These are phyloP conservation scores for Platorchestia sp. DNA, from an alignment of 1,140 invertebrate species.

Conservation along the genomic window DNA sequence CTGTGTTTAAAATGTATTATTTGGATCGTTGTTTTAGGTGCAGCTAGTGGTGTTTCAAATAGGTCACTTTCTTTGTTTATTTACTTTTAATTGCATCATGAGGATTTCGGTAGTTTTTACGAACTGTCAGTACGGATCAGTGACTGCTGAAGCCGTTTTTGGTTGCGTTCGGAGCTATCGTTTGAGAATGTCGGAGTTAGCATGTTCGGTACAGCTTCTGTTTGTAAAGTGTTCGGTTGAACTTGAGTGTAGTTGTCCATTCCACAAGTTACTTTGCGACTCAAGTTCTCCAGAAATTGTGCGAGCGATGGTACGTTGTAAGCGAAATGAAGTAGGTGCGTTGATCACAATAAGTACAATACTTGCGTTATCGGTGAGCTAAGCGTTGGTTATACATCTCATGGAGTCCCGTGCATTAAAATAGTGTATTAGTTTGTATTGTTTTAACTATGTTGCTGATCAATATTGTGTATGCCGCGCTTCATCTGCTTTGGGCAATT, in stretches of 20 bases:
- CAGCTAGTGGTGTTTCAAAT: neutral
- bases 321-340: neutral
- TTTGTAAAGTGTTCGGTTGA: neutral
- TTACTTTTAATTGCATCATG: neutral
- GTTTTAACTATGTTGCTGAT: slow-evolving; percentile 12
- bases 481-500: slow-evolving; percentile 27
- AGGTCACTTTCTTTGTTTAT: neutral
- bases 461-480: neutral
- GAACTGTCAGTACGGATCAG: neutral
- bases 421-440: slow-evolving; percentile 12
- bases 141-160: neutral
- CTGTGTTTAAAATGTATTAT: neutral
- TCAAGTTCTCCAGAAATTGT: neutral
- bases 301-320: neutral
- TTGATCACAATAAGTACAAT: neutral
- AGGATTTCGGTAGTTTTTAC: neutral
- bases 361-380: neutral
- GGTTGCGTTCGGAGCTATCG: neutral
- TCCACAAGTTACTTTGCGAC: neutral
- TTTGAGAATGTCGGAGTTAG: neutral
- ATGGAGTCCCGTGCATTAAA: neutral
- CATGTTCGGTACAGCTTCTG: neutral
- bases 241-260: neutral
- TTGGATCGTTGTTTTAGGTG: neutral
- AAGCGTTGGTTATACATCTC: neutral